Percentiles rank a stretch among this genome's conserved stretches.
phyloP scores from a whole-genome alignment of 92 coral and sea anemone genomes.

The Porites rus region DNA sequence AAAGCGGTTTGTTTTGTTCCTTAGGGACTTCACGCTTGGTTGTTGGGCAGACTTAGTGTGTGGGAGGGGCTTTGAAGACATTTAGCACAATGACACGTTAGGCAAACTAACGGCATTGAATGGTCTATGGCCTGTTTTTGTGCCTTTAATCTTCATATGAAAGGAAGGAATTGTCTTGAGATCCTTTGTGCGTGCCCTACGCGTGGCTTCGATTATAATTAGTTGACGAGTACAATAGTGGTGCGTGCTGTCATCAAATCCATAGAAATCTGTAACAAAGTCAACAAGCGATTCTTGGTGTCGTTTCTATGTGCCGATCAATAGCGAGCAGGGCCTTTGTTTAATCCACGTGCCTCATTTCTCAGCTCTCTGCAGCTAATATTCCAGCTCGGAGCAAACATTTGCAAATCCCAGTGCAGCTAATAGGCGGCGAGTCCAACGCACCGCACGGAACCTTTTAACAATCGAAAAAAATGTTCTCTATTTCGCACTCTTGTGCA shows the following conservation, averaged over 20 bases:
- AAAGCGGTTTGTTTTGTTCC: constrained; percentile 83
- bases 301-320: constrained; percentile 54
- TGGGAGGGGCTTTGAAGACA: constrained; percentile 75
- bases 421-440: constrained; percentile 19
- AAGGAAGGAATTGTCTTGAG: constrained; percentile 76
- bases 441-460: not conserved
- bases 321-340: constrained; percentile 29
- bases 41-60: constrained; percentile 68
- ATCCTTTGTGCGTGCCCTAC: constrained; percentile 80
- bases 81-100: constrained; percentile 75
- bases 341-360: constrained; percentile 67
- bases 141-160: constrained; percentile 88
- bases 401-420: constrained; percentile 27
- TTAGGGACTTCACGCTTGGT: constrained; percentile 87
- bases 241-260: constrained; percentile 74
- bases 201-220: constrained; percentile 89
- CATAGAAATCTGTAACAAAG: constrained; percentile 65
- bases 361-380: constrained; percentile 28
- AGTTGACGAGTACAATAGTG: constrained; percentile 77
- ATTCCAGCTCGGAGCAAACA: constrained; percentile 26
- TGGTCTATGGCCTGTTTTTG: constrained; percentile 79
- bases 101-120: constrained; percentile 67
- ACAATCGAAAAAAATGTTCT: not conserved
- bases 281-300: constrained; percentile 58
- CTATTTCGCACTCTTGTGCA: constrained; percentile 6